Evolutionary conservation across 1,140 invertebrate species (phyloP).

Genomic region (Drosophila ironensis): DNA sequence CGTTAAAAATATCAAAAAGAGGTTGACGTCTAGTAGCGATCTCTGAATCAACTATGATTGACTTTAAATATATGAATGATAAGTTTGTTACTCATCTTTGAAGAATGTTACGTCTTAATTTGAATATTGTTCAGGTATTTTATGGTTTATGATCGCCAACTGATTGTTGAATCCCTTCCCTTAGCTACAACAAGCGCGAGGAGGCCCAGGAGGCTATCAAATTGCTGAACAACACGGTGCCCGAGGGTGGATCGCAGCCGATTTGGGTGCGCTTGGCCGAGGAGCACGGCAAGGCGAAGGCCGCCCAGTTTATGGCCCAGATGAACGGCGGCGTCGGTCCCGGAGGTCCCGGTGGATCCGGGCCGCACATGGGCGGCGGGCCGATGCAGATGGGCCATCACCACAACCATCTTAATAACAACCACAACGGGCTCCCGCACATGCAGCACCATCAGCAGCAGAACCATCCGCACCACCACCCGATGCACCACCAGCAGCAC

Average conservation of each 20-base stretch:
- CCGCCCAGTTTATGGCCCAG: conserved; percentile 81
- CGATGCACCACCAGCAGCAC: conserved; percentile 20
- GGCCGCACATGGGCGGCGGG: conserved; percentile 30
- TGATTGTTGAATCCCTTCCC: not conserved
- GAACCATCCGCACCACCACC: conserved; percentile 14
- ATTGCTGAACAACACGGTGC: conserved; percentile 91
- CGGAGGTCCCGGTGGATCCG: conserved; percentile 16
- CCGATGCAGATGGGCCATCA: conserved; percentile 24
- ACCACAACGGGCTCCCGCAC: conserved; percentile 32
- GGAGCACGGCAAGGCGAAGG: conserved; percentile 95
- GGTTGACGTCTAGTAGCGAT: no score
- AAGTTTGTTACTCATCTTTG: no score
- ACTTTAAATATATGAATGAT: no score
- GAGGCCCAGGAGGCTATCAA: conserved; percentile 94
- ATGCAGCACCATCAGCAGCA: conserved; percentile 39
- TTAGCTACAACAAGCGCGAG: conserved; percentile 90
- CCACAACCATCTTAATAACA: conserved; percentile 20
- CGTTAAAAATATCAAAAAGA: no score
- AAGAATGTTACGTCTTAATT: no score
- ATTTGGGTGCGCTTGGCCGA: conserved; percentile 93
- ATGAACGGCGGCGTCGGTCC: conserved; percentile 20
- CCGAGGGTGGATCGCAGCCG: conserved; percentile 91
- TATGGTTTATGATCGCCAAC: not conserved
- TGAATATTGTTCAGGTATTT: no score
- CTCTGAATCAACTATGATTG: no score